phyloP scores from a whole-genome alignment of 2,888 invertebrate genomes.

The Cryptops parisi region DNA sequence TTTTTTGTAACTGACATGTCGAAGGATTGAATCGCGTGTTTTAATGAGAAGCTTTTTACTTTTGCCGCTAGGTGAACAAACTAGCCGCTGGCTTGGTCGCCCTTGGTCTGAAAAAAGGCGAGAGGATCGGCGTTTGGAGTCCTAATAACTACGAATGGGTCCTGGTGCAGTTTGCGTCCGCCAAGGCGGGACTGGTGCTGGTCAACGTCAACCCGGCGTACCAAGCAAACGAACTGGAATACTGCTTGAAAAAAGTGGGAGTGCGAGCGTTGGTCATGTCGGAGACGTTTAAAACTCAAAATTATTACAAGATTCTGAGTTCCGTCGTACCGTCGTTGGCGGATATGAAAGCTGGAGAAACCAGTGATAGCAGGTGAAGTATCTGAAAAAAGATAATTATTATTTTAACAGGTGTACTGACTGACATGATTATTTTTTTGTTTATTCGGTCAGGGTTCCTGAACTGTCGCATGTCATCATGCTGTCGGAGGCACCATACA shows the following conservation, averaged over 20 bases:
- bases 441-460: too few species aligned
- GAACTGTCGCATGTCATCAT: too few species aligned
- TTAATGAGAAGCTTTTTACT: not conserved
- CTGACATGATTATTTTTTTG: too few species aligned
- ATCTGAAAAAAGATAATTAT: too few species aligned
- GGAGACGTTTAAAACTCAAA: conserved; percentile 44
- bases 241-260: conserved; percentile 53
- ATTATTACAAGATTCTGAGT: conserved; percentile 50
- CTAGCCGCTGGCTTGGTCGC: conserved; percentile 55
- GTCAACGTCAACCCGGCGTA: conserved; percentile 66
- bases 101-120: conserved; percentile 52
- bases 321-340: conserved; percentile 42
- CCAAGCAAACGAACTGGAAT: conserved; percentile 50
- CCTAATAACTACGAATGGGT: conserved; percentile 67
- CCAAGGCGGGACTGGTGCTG: conserved; percentile 53
- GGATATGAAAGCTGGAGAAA: conserved; percentile 13
- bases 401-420: too few species aligned
- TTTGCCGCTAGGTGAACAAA: conserved; percentile 51
- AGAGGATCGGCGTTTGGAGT: conserved; percentile 62
- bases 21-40: not conserved
- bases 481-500: too few species aligned
- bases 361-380: too few species aligned
- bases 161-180: conserved; percentile 50
- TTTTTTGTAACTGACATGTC: not conserved
- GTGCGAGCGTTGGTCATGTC: conserved; percentile 51